Evolutionary conservation across 2,797 vertebrate species (phyloP).

Genomic region (Morelia viridis): DNA sequence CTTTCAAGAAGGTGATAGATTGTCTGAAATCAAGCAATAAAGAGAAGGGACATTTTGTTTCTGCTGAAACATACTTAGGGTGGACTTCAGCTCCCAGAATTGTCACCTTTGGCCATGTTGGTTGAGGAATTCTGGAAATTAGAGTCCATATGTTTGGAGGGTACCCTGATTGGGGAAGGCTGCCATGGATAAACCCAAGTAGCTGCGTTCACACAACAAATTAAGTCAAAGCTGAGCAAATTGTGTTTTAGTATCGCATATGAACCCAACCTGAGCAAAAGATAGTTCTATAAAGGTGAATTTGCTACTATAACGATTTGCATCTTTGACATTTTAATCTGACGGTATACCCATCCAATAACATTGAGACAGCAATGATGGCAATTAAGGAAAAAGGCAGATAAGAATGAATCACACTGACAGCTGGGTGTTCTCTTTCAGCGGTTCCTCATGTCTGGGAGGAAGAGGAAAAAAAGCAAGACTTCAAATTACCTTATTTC

Average conservation of each 20-base stretch:
- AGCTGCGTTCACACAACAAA: not conserved
- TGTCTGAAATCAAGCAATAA: not conserved
- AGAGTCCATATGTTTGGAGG: not conserved
- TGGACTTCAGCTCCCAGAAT: not conserved
- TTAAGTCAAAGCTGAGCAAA: not conserved
- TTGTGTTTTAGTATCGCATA: not conserved
- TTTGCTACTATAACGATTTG: not conserved
- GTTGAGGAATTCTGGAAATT: not conserved
- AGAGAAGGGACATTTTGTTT: not conserved
- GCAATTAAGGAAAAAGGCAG: not conserved
- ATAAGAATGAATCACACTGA: not conserved
- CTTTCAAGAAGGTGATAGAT: not conserved
- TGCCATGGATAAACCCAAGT: not conserved
- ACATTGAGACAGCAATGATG: not conserved
- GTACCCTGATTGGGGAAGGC: not conserved
- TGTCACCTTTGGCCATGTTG: not conserved
- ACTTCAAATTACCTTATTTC: constrained; percentile 92
- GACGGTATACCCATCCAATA: not conserved
- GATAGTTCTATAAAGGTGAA: not conserved
- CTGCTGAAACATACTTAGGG: not conserved
- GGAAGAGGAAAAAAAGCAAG: constrained; percentile 88
- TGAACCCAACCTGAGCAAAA: not conserved
- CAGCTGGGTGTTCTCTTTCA: constrained; percentile 40
- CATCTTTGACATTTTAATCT: not conserved
- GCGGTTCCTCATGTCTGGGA: constrained; percentile 88